Evolutionary conservation across 2,797 vertebrate genomes (phyloP), one percentile per base, ranked within the genome.

Genomic region (Rhodeus uyekii): DNA sequence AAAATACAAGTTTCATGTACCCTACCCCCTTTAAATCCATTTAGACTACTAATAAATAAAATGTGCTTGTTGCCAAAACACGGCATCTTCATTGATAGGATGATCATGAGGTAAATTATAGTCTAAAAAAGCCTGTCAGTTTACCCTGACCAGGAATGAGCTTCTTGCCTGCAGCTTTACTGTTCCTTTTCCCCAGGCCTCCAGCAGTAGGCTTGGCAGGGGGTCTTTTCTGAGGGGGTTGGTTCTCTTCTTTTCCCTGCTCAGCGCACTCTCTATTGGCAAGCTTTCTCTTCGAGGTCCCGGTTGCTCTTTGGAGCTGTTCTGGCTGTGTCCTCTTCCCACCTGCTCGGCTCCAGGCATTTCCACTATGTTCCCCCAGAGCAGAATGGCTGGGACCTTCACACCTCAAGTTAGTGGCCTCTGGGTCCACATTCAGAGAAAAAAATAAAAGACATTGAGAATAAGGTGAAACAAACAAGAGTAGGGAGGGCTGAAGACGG

Each of bases 101-200:
- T n/a, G n/a, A 58, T 38, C 44, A 44, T 12, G 5, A 12, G 65
- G 27, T 42, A 32, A 32, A 48, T 94, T 91, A 99, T 0, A 97
- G 61, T 81, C 93, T 93, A 90, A 99, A 98, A 92, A 96, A 99
- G 71, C 90, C 91, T 74, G 96, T 99, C 55, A 99, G 88, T 86
- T 95, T 99, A 63, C 94, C 89, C 89, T 99, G 98, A 77, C 98
- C 98, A 32, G 91, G 87, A 71, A 99, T 96, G 85, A 97, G 88
- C 86, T 94, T 97, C 90, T 94, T 97, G 84, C 86, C 84, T 24
- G 87, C 9, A 76, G 86, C 83, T 89, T 93, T 97, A 84, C 44
- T 85, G 87, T 88, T 87, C 29, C 72, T 91, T 90, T 93, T 96
- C 83, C 78, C 87, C 9, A 84, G 83, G 84, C 83, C 78, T 86